Evolutionary conservation across 2,797 vertebrate species (phyloP).

Genomic region (Phoxinus dragarum): DNA sequence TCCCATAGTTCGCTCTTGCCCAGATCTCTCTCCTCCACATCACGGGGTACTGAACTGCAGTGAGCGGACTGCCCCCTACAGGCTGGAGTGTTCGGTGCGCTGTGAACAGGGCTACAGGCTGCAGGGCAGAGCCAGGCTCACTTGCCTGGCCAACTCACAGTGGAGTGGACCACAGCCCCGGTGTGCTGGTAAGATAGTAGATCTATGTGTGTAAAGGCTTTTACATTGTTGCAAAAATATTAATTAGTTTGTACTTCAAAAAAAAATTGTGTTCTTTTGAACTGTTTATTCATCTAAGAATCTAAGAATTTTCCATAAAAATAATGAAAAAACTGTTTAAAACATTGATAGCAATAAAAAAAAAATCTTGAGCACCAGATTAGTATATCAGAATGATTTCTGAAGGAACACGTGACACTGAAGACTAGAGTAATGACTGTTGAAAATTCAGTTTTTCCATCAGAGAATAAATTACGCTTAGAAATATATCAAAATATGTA

Average conservation of each 20-base stretch:
- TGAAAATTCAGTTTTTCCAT: neutral
- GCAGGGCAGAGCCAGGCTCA: constrained; percentile 83
- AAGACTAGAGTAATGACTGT: neutral
- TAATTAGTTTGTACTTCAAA: too few species aligned
- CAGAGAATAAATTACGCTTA: neutral
- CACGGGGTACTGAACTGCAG: constrained; percentile 88
- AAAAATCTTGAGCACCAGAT: neutral
- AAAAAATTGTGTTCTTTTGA: neutral
- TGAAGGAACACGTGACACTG: neutral
- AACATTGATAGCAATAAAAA: neutral
- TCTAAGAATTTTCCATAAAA: neutral
- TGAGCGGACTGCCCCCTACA: constrained; percentile 75
- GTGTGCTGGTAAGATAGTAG: constrained; percentile 88
- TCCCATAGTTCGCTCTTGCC: constrained; percentile 86
- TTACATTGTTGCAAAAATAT: too few species aligned
- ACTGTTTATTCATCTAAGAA: neutral
- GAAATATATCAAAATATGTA: neutral
- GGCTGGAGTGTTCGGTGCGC: constrained; percentile 82
- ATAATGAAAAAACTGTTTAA: neutral
- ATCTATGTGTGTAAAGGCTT: neutral
- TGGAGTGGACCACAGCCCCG: constrained; percentile 90
- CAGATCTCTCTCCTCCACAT: constrained; percentile 77
- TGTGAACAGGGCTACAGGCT: constrained; percentile 88
- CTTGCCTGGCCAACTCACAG: constrained; percentile 86
- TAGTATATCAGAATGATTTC: neutral